Evolutionary conservation across 53 echinoderm and acorn worm genomes (phyloP), one percentile per base, ranked within the genome.

Genomic region (Arbacia lixula): DNA sequence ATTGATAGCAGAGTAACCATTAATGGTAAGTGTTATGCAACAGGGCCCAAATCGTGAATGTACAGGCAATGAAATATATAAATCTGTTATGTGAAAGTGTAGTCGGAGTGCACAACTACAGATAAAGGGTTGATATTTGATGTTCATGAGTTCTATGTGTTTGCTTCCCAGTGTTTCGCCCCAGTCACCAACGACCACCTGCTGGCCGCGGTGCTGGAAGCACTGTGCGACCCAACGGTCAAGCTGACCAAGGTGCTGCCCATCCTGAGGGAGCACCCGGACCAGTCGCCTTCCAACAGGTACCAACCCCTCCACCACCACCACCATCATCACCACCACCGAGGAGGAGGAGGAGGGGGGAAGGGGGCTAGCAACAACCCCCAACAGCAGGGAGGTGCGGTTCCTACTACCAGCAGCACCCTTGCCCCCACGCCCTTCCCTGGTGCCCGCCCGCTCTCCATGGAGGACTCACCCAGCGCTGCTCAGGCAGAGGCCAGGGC

Each of bases 181-280:
- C 43, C 40, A 11, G 87, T 73, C 53, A 37, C 85, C 58, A 93
- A 89, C 71, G 92, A 88, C 22, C 87, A 89, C 26, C 86, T 97
- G 30, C 72, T 97, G 32, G 92, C 91, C 20, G 94, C 97, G 1
- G 97, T 97, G 5, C 85, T 97, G 24, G 97, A 94, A 53, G 94
- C 97, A 32, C 86, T 94, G 27, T 97, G 97, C 63, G 89, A 97
- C 75, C 86, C 97, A 2, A 94, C 94, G 17, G 92, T 97, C 53
- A 91, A 89, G 28, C 88, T 97, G 64, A 94, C 97, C 86, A 92
- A 90, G 53, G 92, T 97, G 29, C 54, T 97, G 56, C 97, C 97
- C 14, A 94, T 97, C 85, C 86, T 91, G 19, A 82, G 89, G 76
- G 91, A 83, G 26, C 86, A 88, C 25, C 77, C 86, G 19, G 91